Evolutionary conservation across 2,888 invertebrate genomes (phyloP), one percentile per base, ranked within the genome.

Genomic region (Agonopterix subpropinquella): DNA sequence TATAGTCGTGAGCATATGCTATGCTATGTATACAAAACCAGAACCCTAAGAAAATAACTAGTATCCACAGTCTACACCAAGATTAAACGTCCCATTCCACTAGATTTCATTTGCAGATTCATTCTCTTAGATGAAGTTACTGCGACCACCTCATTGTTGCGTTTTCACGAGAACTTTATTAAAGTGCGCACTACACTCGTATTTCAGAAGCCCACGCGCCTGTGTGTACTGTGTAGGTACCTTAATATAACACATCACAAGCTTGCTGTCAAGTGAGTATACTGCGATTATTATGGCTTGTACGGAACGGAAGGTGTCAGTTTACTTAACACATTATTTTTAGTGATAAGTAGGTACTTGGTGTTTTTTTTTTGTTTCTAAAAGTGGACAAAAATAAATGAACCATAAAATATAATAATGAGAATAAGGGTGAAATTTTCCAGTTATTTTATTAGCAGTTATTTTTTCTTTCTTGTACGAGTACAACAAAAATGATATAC

Each of bases 91-190:
- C 39, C 39, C 39, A 39, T 39, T 39, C 11, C 11, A 42, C 42
- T 64, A 77, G 77, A 80, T 79, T 77, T 74, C 73, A 77, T 77
- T 79, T 74, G 70, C 69, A 73, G 70, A 79, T 77, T 75, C 74
- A 74, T 78, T 79, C 76, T 75, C 73, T 73, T 74, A 77, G 77
- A 80, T 81, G 76, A 77, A 80, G 75, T 80, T 78, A 71, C 71
- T 76, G 70, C 66, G 61, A 57, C 70, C 65, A 64, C 60, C 54
- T 70, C 73, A 80, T 78, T 80, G 80, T 80, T 73, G 67, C 66
- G 62, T 74, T 79, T 81, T 73, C 80, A 77, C 71, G 75, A 77
- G 77, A 74, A 78, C 74, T 80, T 80, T 80, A 80, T 79, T 81
- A 80, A 79, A 77, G 69, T 74, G 65, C 73, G 70, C 28, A 70